Evolutionary conservation across 2,888 invertebrate genomes (phyloP).

Genomic region (Crossocerus cetratus): DNA sequence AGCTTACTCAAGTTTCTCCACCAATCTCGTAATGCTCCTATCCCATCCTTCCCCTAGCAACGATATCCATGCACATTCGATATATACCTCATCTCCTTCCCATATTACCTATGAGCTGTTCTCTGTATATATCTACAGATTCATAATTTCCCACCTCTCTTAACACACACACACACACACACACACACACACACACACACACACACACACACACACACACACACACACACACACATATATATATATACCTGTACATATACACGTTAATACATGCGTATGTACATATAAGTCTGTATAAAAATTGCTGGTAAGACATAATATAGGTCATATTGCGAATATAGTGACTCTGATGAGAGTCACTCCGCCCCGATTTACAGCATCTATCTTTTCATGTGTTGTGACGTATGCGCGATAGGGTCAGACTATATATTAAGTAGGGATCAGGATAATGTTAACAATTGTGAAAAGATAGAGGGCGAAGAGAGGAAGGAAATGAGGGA

Average conservation of each 20-base stretch:
- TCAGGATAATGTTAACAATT: neutral
- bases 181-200: slow-evolving; percentile 1
- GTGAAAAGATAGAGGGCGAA: neutral
- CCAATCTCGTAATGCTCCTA: neutral
- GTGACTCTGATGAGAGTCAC: no score
- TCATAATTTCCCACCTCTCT: slow-evolving; percentile 9
- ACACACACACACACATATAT: no score
- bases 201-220: slow-evolving; percentile 20
- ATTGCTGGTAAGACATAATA: no score
- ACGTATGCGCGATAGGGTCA: no score
- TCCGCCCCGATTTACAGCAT: no score
- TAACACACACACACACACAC: slow-evolving; percentile 11
- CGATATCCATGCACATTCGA: no score
- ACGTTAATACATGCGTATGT: slow-evolving; percentile 4
- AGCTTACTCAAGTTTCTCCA: neutral
- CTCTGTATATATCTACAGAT: no score
- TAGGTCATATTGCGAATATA: no score
- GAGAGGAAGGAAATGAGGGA: slow-evolving; percentile 30
- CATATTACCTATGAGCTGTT: no score
- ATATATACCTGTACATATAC: slow-evolving; percentile 17
- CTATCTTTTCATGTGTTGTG: no score
- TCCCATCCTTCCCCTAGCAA: neutral
- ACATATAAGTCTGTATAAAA: slow-evolving; percentile 17
- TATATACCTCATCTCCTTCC: no score
- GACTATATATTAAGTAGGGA: neutral